Conservation (phyloP, 2,113 vertebrate species). For the Psettodes erumei region DNA sequence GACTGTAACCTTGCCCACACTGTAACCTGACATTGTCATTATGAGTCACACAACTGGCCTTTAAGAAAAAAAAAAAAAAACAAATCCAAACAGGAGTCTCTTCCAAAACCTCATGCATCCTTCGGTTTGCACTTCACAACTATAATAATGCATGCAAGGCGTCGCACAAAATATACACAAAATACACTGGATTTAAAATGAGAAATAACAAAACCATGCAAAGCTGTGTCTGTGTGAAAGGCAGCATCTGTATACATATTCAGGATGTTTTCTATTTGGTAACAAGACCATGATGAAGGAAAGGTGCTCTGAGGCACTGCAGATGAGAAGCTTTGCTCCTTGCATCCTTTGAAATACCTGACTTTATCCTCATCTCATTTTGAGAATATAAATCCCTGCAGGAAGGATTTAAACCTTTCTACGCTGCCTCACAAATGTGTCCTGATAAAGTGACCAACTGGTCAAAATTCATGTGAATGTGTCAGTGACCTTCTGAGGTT, state of each 20-base stretch:
- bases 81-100: slow-evolving; percentile 17
- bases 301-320: neutral
- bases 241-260: neutral
- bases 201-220: slow-evolving; percentile 46
- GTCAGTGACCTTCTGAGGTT: neutral
- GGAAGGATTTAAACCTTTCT: neutral
- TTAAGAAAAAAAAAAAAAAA: no score
- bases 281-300: neutral
- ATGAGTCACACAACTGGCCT: slow-evolving; percentile 35
- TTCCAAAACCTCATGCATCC: slow-evolving; percentile 28
- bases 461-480: slow-evolving; percentile 3
- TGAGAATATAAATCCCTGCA: neutral
- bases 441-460: neutral
- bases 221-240: slow-evolving; percentile 38
- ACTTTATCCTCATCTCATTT: neutral
- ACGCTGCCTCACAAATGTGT: neutral
- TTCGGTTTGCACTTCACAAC: slow-evolving; percentile 28
- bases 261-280: neutral
- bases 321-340: neutral
- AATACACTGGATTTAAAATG: slow-evolving; percentile 31
- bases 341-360: neutral
- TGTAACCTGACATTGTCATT: slow-evolving; percentile 3
- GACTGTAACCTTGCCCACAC: slow-evolving; percentile 27
- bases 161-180: slow-evolving; percentile 15
- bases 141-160: slow-evolving; percentile 42